Base-by-base conservation (phyloP, 2,113 vertebrate genomes). In the Chloebia gouldiae region DNA sequence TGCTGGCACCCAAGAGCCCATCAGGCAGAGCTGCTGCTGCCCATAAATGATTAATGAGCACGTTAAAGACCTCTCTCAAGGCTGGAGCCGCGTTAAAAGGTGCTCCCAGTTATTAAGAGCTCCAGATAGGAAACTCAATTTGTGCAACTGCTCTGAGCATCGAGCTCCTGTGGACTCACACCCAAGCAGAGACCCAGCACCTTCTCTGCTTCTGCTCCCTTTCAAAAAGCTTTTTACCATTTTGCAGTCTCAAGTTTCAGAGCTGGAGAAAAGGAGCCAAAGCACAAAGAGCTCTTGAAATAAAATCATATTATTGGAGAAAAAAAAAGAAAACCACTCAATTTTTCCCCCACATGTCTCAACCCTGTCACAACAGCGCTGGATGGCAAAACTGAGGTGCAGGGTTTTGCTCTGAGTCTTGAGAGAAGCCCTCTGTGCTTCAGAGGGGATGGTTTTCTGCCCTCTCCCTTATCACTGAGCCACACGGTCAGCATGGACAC, bases 301-400 rank as follows among this genome's bases (percentile, higher is more conserved):
- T 37, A 40, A 68, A 54, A 66, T 39, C 4, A 5, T 39, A 56
- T 7, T 45, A 18, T 4, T 53, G 24, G 2, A 8, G 13, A 42
- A 23, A 47, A 40, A n/a, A 56, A 54, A 11, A 10, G 4, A 45
- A 56, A 49, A 65, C 2, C 5, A 18, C 14, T 40, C 54, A 1
- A 18, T n/a, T 47, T 47, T 24, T 8, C 10, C 13, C 35, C 57
- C 19, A 14, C 0, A 0, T 0, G 23, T 11, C 8, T 59, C 78
- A 42, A 7, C 0, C 1, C 1, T 0, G 33, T 10, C 5, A 53
- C 69, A 42, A 30, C 0, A 0, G 27, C 35, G 8, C 39, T 1
- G 3, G 31, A 2, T 5, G 3, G 33, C 61, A 53, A 44, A 82
- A 25, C 37, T 28, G 2, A 66, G 33, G 10, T 0, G 5, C 33